Base-by-base conservation (phyloP, 2,797 vertebrate species). In the Manis javanica region DNA sequence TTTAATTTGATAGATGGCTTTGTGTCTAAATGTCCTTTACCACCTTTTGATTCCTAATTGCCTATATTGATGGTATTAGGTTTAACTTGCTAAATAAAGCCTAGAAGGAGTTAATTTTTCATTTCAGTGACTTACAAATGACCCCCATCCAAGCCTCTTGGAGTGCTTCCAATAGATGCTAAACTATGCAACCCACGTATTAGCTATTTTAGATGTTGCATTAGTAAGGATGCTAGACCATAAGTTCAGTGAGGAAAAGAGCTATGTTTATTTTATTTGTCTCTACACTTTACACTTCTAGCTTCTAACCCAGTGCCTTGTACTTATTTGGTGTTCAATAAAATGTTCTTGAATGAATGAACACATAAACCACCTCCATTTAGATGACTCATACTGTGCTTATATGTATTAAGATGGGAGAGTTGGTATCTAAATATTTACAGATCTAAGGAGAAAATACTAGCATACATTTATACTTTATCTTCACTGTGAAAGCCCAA, bases 81-180 rank as follows among this genome's bases (percentile, higher is more conserved):
- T 94, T 96, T 97, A 83, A 53, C 55, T 92, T 90, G 42, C 55
- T 96, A 96, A 94, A 93, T 84, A 87, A 94, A 94, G 82, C 61
- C 69, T 72, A 82, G 59, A 97, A 91, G 87, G 21, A 96, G 88
- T 91, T 97, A 96, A 97, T 69, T 68, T n/a, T 90, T 93, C 31
- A 88, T 86, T 74, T 53, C 49, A 53, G 13, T 10, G 0, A 96
- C 77, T 69, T 71, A 53, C 61, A 87, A 87, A 49, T 85, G 96
- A n/a, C 46, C 66, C 39, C 26, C 34, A 92, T 51, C 72, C 18
- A 69, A 94, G 37, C 5, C n/a, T 95, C 49, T 71, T 85, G 31
- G 18, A 75, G 39, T 75, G 24, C 8, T 86, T 95, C 53, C 59
- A 84, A 79, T 9, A 74, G 55, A 87, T 34, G 37, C 21, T 84